A percentile compares a stretch with the other conserved stretches of the same genome.
Conservation (phyloP, 2,888 invertebrate genomes). For the Plusia festucae region DNA sequence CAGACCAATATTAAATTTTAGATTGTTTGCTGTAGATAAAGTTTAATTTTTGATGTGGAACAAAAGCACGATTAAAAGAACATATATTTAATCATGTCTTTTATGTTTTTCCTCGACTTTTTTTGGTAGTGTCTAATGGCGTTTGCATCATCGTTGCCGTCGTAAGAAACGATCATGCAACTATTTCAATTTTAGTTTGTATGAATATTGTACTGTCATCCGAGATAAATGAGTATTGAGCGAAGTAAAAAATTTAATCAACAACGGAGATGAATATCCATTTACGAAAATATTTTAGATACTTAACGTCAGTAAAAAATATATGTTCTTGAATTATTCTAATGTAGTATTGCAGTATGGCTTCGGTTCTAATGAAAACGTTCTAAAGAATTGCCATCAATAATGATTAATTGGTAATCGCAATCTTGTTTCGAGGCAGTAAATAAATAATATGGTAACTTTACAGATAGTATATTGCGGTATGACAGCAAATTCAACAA, state of each 20-base stretch:
- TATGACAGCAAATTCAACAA: background rate
- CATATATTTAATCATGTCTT: too few relatives aligned
- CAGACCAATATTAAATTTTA: constrained; percentile 16
- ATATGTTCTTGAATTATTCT: background rate
- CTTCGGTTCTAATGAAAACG: background rate
- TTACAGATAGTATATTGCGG: background rate
- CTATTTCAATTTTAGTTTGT: constrained; percentile 16
- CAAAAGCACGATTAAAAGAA: constrained; percentile 18
- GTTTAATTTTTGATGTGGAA: background rate
- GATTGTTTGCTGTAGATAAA: background rate
- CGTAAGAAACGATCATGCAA: constrained; percentile 21
- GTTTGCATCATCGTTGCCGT: constrained; percentile 37
- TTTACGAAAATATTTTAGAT: background rate
- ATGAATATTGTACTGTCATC: constrained; percentile 40
- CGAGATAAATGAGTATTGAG: constrained; percentile 34
- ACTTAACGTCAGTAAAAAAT: background rate
- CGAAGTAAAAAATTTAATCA: constrained; percentile 31
- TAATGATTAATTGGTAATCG: background rate
- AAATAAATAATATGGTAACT: background rate
- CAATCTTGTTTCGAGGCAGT: background rate
- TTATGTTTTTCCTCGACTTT: constrained; percentile 23
- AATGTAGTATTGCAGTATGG: background rate
- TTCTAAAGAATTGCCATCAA: background rate
- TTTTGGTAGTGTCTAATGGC: constrained; percentile 28
- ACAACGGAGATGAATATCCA: constrained; percentile 15